Evolutionary conservation across 2,888 invertebrate genomes (phyloP), one percentile per base, ranked within the genome.

Genomic region (Aspidiotus destructor): DNA sequence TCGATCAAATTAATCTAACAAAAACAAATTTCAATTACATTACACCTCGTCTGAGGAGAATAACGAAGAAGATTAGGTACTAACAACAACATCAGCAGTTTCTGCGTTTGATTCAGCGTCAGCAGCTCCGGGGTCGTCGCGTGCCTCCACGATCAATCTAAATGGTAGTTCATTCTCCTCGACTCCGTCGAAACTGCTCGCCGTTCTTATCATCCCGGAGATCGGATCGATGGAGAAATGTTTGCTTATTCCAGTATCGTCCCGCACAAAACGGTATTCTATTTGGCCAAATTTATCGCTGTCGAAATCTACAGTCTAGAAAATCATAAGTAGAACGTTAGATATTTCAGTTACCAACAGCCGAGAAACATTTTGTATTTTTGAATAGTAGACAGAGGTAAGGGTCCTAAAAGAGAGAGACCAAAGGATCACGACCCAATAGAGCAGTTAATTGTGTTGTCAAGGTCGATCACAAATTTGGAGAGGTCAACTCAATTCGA

Each of bases 221-320:
- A 83, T 84, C 0, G 83, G 77, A 72, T 90, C 87, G 41, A 95
- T 82, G 41, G 81, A 79, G 76, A 92, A 90, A 75, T 86, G 88
- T 74, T 76, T 80, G 48, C 75, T 80, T 81, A 78, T 81, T 0
- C 78, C 80, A 73, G 78, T 79, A 58, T 75, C 76, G 60, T 71
- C 71, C 60, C 74, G 73, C 9, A 75, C 72, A 60, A 81, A 71
- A 55, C 75, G 82, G 77, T 91, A 95, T 72, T 85, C 84, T 28
- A 95, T 79, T 75, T 85, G 85, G 1, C 93, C 93, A 76, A 84
- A 89, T 72, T 86, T 85, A 0, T 91, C 91, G 68, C 89, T 88
- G 76, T 96, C 95, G 72, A 84, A 83, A 77, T 96, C 95, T 72
- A 85, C 85, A 0, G 95, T 94, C 82, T 89, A 71, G 62, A 73